These are phyloP conservation scores for Ptilorrhoa leucosticta DNA, from an alignment of 2,113 vertebrate genomes.

Conservation along the genomic window DNA sequence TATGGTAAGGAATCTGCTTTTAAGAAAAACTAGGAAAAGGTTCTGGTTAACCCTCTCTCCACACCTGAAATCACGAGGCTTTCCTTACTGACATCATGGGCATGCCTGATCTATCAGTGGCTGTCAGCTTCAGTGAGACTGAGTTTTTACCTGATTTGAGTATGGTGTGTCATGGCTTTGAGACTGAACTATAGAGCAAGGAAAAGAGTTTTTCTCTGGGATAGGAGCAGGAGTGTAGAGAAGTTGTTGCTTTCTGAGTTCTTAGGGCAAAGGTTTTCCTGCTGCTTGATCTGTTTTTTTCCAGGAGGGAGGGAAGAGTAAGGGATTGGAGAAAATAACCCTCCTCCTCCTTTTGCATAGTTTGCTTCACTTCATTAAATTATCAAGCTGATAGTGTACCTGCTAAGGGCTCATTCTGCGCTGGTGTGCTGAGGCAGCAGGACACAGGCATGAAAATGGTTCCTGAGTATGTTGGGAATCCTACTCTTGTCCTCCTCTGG, in stretches of 20 bases:
- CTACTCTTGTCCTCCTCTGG: background rate
- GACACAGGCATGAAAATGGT: background rate
- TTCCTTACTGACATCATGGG: background rate
- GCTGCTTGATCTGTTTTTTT: background rate
- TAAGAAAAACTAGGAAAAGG: background rate
- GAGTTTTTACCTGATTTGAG: background rate
- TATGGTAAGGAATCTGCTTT: background rate
- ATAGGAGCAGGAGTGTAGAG: background rate
- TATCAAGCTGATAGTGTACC: background rate
- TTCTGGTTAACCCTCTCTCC: background rate
- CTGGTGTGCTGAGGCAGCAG: background rate
- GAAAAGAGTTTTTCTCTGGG: background rate
- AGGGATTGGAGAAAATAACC: constrained; percentile 10
- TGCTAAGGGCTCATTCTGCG: background rate
- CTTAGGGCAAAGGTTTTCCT: constrained; percentile 43
- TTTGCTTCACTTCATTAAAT: background rate
- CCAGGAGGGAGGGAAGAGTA: constrained; percentile 2
- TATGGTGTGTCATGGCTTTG: background rate
- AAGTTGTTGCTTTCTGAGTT: background rate
- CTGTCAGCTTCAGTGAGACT: background rate
- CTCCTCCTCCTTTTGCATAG: background rate
- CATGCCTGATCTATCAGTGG: too few relatives aligned
- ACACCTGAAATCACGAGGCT: background rate
- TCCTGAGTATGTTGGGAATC: background rate
- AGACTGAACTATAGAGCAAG: background rate